Evolutionary conservation across 2,113 vertebrate genomes (phyloP).

Genomic region (Microtus pennsylvanicus): DNA sequence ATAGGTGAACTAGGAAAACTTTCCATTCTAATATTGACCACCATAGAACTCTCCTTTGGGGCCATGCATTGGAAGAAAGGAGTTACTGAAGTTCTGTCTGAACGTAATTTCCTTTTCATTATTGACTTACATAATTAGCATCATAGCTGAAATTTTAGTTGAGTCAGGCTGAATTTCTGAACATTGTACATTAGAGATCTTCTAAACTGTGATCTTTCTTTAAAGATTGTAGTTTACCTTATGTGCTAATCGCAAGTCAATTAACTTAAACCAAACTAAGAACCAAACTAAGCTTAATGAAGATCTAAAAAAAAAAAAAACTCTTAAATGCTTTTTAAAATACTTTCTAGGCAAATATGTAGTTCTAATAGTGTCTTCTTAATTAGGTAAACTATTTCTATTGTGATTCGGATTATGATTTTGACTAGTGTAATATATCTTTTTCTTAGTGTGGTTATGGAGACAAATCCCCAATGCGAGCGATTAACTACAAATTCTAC

Average conservation of each 20-base stretch:
- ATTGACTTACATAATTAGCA: not conserved
- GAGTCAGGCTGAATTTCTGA: slow-evolving; percentile 1
- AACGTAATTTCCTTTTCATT: slow-evolving; percentile 2
- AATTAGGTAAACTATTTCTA: not conserved
- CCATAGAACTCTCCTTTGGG: not conserved
- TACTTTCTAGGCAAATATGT: not conserved
- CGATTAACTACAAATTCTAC: not conserved
- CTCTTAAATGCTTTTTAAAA: not conserved
- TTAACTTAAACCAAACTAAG: slow-evolving; percentile 38
- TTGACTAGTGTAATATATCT: not conserved
- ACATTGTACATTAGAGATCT: not conserved
- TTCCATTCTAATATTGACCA: not conserved
- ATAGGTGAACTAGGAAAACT: not conserved
- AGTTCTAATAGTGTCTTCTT: slow-evolving; percentile 26
- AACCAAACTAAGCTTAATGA: slow-evolving; percentile 58
- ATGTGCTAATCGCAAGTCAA: not conserved
- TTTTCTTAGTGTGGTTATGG: not conserved
- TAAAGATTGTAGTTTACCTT: not conserved
- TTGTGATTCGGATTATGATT: slow-evolving; percentile 11
- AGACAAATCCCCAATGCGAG: slow-evolving; percentile 15
- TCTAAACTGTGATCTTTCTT: not conserved
- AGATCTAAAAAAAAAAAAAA: not conserved
- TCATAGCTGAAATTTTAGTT: slow-evolving; percentile 19
- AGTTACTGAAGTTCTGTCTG: not conserved
- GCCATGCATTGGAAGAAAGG: not conserved